A percentile compares a stretch with the other conserved stretches of the same genome.
Conservation (phyloP, 2,888 invertebrate genomes). For the Coelogynopora nodosa region DNA sequence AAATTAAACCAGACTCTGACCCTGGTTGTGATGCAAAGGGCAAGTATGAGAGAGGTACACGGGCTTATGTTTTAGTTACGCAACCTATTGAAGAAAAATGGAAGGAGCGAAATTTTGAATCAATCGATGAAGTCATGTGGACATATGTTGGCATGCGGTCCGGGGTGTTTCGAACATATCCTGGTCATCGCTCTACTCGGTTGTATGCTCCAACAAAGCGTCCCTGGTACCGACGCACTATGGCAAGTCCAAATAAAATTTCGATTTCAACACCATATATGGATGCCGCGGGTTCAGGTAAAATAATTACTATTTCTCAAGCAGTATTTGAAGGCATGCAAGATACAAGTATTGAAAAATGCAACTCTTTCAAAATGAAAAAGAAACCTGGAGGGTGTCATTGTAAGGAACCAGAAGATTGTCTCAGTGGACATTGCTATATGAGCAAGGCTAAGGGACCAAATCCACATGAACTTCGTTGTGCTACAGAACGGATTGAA, state of each 20-base stretch:
- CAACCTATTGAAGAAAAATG: conserved; percentile 61
- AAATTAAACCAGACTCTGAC: conserved; percentile 43
- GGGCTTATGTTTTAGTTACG: conserved; percentile 61
- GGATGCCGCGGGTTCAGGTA: conserved; percentile 62
- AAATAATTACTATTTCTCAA: conserved; percentile 62
- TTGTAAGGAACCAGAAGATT: conserved; percentile 58
- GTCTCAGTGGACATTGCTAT: conserved; percentile 57
- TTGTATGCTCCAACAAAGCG: conserved; percentile 61
- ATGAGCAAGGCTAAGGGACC: conserved; percentile 39
- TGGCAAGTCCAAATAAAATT: conserved; percentile 59
- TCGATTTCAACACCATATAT: conserved; percentile 62
- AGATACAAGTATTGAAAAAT: conserved; percentile 37
- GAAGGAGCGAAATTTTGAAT: conserved; percentile 58
- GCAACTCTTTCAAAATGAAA: neutral
- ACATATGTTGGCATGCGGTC: conserved; percentile 62
- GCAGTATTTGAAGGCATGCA: conserved; percentile 63
- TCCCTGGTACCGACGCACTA: conserved; percentile 61
- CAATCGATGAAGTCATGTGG: conserved; percentile 60
- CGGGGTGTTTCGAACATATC: conserved; percentile 62
- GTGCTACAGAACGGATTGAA: conserved; percentile 62
- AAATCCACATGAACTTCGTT: conserved; percentile 51
- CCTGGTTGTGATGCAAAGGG: conserved; percentile 48
- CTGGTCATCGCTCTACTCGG: conserved; percentile 60
- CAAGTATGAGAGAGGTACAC: conserved; percentile 59
- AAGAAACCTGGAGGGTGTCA: conserved; percentile 58